Base-by-base conservation (phyloP, 2,113 vertebrate genomes). In the Notiomystis cincta region DNA sequence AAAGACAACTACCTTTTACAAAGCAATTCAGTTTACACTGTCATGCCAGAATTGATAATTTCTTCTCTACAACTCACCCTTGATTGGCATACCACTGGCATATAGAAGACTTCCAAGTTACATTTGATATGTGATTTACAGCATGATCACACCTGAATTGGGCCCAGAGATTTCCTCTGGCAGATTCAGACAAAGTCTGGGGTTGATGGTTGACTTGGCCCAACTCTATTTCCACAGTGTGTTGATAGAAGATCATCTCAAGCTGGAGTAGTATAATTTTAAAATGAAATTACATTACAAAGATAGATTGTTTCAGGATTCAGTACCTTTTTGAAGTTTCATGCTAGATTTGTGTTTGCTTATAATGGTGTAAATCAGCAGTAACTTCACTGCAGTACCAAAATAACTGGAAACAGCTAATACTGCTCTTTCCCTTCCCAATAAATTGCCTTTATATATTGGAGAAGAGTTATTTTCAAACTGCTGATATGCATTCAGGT, bases 401-500 rank as follows among this genome's bases (percentile, higher is more conserved):
- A n/a, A 64, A 70, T 70, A 91, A 75, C 56, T 75, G 66, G 60
- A 62, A 93, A 51, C 16, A 83, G 37, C 30, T 88, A 90, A 86
- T 77, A n/a, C 19, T 56, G 35, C 28, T 92, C 48, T 64, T 96
- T 80, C 85, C 50, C 57, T 94, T 86, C 71, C 66, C 77, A 87
- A 54, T 91, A 94, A 97, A 97, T 96, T 95, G 88, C 71, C 67
- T 61, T 53, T 79, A 64, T 93, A 45, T 91, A 94, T 62, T 65
- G 70, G 79, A 95, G 88, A 95, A 97, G 89, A 70, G 66, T 44
- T 95, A 82, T 94, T 97, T 87, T 92, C 61, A 90, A 90, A 87
- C 56, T 67, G 57, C 65, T 96, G 69, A 82, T 79, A 78, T 82
- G 75, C 69, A 96, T 85, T 97, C 95, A 96, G 79, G 87, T 87